Evolutionary conservation across 2,113 vertebrate species (phyloP).

Genomic region (Azemiops feae): DNA sequence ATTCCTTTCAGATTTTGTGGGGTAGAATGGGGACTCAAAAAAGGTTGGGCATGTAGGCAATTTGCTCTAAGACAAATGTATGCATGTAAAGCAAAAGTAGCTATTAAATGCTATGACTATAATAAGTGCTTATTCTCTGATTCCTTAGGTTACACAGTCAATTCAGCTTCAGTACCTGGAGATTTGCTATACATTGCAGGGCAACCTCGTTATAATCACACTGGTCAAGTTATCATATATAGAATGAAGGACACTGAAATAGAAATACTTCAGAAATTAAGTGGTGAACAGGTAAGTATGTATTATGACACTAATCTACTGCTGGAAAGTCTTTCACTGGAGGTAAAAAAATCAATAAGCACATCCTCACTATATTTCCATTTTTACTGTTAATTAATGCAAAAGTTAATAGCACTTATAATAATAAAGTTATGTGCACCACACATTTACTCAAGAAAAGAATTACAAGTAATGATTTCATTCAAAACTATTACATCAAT

Average conservation of each 20-base stretch:
- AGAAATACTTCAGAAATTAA: slow-evolving; percentile 79
- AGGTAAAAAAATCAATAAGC: background rate
- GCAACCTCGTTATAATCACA: slow-evolving; percentile 94
- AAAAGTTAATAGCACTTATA: background rate
- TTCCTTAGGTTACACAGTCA: slow-evolving; percentile 87
- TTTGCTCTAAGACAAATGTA: background rate
- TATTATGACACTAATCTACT: background rate
- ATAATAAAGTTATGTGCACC: background rate
- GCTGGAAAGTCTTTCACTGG: background rate
- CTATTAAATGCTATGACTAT: background rate
- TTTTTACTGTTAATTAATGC: background rate
- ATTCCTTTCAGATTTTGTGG: background rate
- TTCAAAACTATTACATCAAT: background rate
- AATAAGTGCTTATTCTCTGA: background rate
- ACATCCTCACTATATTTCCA: background rate
- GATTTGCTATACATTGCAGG: slow-evolving; percentile 86
- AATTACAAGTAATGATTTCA: background rate
- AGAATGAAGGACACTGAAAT: slow-evolving; percentile 70
- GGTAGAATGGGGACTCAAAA: background rate
- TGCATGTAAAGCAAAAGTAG: background rate
- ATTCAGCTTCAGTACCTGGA: slow-evolving; percentile 77
- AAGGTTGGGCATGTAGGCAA: background rate
- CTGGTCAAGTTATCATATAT: slow-evolving; percentile 88
- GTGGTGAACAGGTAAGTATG: slow-evolving; percentile 86
- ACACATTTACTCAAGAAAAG: background rate